phyloP scores from a whole-genome alignment of 2,888 invertebrate genomes.

The Ectemnius cavifrons region DNA sequence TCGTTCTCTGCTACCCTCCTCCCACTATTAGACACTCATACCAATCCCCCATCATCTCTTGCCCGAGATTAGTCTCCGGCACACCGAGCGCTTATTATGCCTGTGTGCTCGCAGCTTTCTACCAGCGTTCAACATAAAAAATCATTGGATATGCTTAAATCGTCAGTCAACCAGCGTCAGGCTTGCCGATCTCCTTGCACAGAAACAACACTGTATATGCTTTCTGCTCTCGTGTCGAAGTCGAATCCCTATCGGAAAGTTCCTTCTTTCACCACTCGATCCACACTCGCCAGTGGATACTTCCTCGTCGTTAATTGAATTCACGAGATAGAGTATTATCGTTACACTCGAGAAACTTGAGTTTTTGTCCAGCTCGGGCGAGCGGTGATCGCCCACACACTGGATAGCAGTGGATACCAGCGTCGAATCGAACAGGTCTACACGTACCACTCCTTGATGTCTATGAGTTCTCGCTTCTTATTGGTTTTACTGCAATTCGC shows the following conservation, averaged over 20 bases:
- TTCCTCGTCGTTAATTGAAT: no score
- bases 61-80: no score
- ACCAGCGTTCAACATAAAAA: background rate
- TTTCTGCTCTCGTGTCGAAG: background rate
- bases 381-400: no score
- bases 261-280: no score
- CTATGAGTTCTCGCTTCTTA: conserved; percentile 89
- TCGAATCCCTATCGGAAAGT: no score
- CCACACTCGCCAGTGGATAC: no score
- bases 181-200: background rate
- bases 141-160: conserved; percentile 21
- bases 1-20: background rate
- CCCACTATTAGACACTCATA: background rate
- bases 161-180: conserved; percentile 1
- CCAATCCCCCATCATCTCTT: no score
- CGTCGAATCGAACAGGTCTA: conserved; percentile 77
- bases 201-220: background rate
- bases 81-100: background rate
- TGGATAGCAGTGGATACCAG: no score
- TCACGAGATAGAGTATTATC: no score
- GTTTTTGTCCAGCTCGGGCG: no score
- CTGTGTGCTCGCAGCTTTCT: background rate
- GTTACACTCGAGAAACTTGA: no score
- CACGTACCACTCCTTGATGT: conserved; percentile 98
- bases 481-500: conserved; percentile 78